Percentiles rank a stretch among this genome's conserved stretches.
Evolutionary conservation across 2,888 invertebrate genomes (phyloP).

Genomic region (Cephus spinipes): DNA sequence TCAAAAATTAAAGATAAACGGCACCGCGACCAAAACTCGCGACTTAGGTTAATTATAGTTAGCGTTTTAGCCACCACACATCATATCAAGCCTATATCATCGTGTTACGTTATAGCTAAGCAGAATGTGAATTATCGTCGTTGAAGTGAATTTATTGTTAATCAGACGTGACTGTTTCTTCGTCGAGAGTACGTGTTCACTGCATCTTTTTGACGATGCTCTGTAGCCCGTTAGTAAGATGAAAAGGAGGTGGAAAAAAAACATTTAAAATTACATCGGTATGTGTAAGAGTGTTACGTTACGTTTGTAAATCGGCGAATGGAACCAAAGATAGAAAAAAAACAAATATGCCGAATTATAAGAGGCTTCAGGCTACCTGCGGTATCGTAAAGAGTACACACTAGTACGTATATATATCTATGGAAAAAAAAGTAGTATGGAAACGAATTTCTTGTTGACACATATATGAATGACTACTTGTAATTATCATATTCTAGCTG

Average conservation of each 20-base stretch:
- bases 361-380: too few species aligned
- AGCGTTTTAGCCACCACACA: conserved; percentile 46
- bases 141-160: conserved; percentile 54
- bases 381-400: too few species aligned
- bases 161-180: conserved; percentile 44
- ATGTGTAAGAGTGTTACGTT: too few species aligned
- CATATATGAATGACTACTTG: conserved; percentile 31
- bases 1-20: too few species aligned
- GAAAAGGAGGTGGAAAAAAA: conserved; percentile 14
- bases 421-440: neutral
- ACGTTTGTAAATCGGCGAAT: too few species aligned
- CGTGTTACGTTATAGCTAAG: conserved; percentile 55
- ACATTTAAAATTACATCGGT: too few species aligned
- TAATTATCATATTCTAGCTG: conserved; percentile 35
- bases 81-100: conserved; percentile 67
- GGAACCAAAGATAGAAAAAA: too few species aligned
- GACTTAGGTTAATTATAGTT: conserved; percentile 28
- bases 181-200: conserved; percentile 25
- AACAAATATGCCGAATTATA: too few species aligned
- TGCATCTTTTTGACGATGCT: conserved; percentile 5
- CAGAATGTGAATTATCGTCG: conserved; percentile 50
- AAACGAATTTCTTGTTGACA: conserved; percentile 55
- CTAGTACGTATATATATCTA: too few species aligned
- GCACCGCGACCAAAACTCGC: too few species aligned
- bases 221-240: too few species aligned